A percentile compares a stretch with the other conserved stretches of the same genome.
Conservation (phyloP, 2,113 vertebrate genomes). For the Noturus placidus region DNA sequence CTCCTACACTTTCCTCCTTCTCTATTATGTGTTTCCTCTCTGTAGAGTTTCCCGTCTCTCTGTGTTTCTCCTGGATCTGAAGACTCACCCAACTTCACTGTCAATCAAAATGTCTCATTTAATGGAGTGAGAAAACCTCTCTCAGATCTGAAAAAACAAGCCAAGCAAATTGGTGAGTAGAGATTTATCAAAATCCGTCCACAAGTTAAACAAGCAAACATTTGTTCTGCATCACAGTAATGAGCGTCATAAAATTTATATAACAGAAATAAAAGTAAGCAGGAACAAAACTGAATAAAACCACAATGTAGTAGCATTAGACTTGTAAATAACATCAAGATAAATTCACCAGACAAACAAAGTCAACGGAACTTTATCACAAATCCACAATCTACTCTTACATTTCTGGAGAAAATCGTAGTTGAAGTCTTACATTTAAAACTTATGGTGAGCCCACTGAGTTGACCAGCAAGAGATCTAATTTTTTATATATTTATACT, state of each 20-base stretch:
- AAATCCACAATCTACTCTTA: not conserved
- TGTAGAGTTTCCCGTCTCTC: not conserved
- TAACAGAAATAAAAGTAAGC: not conserved
- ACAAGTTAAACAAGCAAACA: not conserved
- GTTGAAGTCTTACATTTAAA: too few relatives aligned
- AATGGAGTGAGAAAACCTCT: not conserved
- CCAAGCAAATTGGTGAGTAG: not conserved
- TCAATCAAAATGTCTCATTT: not conserved
- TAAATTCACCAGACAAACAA: not conserved
- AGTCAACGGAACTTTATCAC: not conserved
- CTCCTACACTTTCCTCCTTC: not conserved
- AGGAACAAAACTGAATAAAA: not conserved
- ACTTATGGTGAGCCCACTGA: not conserved
- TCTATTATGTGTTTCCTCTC: constrained; percentile 2
- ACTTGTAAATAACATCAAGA: not conserved
- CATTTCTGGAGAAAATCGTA: not conserved
- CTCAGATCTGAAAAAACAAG: not conserved
- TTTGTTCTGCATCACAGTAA: not conserved
- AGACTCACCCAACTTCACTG: not conserved
- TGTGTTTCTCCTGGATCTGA: not conserved
- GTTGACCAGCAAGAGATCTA: not conserved
- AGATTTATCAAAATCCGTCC: not conserved
- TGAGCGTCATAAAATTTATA: not conserved
- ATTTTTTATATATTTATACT: not conserved
- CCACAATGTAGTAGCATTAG: not conserved